Base-by-base conservation (phyloP, 2,113 vertebrate species). In the Hoplias malabaricus region DNA sequence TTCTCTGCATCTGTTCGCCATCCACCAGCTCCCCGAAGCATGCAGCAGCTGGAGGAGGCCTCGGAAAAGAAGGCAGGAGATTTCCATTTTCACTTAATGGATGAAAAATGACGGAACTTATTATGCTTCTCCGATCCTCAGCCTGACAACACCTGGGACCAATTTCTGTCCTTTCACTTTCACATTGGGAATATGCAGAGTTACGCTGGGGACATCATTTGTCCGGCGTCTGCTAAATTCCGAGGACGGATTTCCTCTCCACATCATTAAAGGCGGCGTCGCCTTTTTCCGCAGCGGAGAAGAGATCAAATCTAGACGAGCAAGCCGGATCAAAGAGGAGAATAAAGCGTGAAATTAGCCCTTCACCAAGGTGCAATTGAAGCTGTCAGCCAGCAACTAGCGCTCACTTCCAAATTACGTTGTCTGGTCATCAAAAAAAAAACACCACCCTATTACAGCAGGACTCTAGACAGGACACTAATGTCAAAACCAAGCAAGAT, bases 231-330 rank as follows among this genome's bases (percentile, higher is more conserved):
- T 33, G 61, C 57, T 75, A 48, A 75, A 62, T 65, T 36, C 2
- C 23, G 16, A 42, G 50, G 34, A 66, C 42, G 29, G 33, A 5
- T 7, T 75, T 70, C 38, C 50, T 62, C 29, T 36, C 25, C 6
- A 31, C 57, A 75, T 81, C 66, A 79, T 80, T 83, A 78, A 80
- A 56, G 31, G 62, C 19, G 5, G 38, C 53, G 40, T 48, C 61
- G 68, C 46, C 19, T 48, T 66, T n/a, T 33, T 27, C 53, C 27
- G 33, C 34, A 54, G 59, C 56, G 21, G 48, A 21, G 69, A 72
- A 57, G 78, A 73, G 69, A 82, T 84, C 88, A 88, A 90, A 89
- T 91, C 80, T 83, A 83, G 84, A 86, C 84, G 85, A 85, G 83
- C 83, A 79, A 84, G 72, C 82, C 81, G 82, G 78, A 80, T 85